Base-by-base conservation (phyloP, 1,140 invertebrate species). In the Drosophila cardini region DNA sequence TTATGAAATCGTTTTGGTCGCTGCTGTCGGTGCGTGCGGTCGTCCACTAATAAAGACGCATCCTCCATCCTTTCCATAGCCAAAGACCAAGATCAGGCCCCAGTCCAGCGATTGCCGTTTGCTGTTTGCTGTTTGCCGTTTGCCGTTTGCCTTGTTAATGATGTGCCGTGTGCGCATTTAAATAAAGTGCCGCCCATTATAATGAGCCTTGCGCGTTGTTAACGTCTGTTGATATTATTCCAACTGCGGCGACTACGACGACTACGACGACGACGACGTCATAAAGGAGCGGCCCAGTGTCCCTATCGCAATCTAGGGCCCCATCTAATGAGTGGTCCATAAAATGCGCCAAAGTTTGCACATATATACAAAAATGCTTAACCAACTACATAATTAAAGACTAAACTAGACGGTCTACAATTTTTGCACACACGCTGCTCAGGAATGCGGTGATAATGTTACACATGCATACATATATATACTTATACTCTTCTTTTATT, bases 121-220 rank as follows among this genome's bases (percentile, higher is more conserved):
- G 36, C 40, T 11, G 2, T 30, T 18, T 50, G 9, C 38, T 21
- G 36, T 34, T 63, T 64, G 50, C 32, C 63, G n/a, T 42, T 57
- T 48, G 52, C 53, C 83, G 78, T 79, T 86, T 79, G 83, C 84
- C 83, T 86, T 83, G 84, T 89, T 86, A 86, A 86, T 86, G 83
- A 86, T 86, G 83, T 86, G 83, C 84, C 84, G 69, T 89, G 83
- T 61, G 83, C 79, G 79, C 84, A 87, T 86, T 86, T 86, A 86
- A 86, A 86, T 87, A 83, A 86, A 86, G 83, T 86, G 84, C 83
- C 79, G 79, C 83, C 83, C 79, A 86, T 86, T 87, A 86, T 86
- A 86, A 86, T 86, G 83, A 86, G 83, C 69, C 74, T 46, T 64
- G 68, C 34, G 76, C 76, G 76, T 70, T 68, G 46, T 63, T 77